Percentiles rank a stretch among this genome's conserved stretches.
phyloP scores from a whole-genome alignment of 2,888 invertebrate genomes.

The Chalcis sispes region DNA sequence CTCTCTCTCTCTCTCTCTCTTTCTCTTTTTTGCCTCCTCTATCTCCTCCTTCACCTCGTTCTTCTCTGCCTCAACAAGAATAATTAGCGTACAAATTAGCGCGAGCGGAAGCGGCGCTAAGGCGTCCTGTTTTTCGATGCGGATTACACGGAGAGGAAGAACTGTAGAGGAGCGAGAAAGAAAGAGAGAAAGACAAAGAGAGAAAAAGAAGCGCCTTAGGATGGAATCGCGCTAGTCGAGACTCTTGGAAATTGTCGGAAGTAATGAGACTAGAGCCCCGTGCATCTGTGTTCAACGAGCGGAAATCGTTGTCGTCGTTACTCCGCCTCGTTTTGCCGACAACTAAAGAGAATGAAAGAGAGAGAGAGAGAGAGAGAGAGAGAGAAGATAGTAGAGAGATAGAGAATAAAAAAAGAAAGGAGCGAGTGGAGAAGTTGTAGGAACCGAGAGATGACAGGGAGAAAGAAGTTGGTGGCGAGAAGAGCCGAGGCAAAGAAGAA shows the following conservation, averaged over 20 bases:
- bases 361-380: background rate
- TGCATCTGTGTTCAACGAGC: constrained; percentile 49
- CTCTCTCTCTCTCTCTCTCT: background rate
- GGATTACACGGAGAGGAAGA: constrained; percentile 22
- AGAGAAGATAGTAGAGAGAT: background rate
- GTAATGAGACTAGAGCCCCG: constrained; percentile 45
- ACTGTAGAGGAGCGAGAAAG: background rate
- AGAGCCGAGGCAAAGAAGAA: no score
- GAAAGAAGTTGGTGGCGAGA: no score
- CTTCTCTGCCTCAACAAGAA: constrained; percentile 20
- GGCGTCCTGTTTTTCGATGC: constrained; percentile 39
- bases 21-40: constrained; percentile 2
- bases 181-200: background rate
- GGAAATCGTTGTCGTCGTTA: constrained; percentile 50
- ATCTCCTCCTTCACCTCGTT: background rate
- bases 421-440: background rate
- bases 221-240: constrained; percentile 23
- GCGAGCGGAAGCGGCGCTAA: constrained; percentile 9
- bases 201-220: background rate
- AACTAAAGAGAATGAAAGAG: background rate
- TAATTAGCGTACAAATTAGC: constrained; percentile 43
- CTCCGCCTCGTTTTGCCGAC: background rate
- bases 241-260: constrained; percentile 50
- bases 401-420: background rate
- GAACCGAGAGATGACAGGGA: no score